Evolutionary conservation across 2,888 invertebrate genomes (phyloP).

Genomic region (Ormia ochracea): DNA sequence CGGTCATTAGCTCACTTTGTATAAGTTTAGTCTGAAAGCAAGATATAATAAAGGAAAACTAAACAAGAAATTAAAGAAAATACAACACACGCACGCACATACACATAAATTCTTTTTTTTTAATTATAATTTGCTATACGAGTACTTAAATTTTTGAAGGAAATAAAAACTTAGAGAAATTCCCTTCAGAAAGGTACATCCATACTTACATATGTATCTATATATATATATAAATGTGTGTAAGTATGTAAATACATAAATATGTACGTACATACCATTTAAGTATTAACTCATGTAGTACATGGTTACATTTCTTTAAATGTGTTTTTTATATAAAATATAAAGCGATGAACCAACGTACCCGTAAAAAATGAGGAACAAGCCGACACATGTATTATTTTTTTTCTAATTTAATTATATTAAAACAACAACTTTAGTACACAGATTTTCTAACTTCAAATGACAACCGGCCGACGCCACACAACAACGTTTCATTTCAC

Average conservation of each 20-base stretch:
- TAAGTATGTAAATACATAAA: no score
- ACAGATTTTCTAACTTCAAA: conserved; percentile 13
- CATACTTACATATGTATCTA: neutral
- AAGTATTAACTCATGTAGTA: no score
- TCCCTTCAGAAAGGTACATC: neutral
- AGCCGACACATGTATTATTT: neutral
- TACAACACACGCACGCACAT: neutral
- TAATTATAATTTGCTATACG: conserved; percentile 8
- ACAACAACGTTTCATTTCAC: conserved; percentile 38
- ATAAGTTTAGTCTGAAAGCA: conserved; percentile 14
- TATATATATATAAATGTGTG: no score
- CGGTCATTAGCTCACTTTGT: conserved; percentile 54
- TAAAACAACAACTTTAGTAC: neutral
- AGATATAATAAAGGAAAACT: conserved; percentile 40
- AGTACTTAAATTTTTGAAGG: conserved; percentile 8
- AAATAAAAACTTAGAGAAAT: conserved; percentile 21
- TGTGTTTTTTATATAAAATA: neutral
- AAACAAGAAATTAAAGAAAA: conserved; percentile 5
- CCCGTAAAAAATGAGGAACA: neutral
- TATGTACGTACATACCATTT: no score
- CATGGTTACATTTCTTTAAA: neutral
- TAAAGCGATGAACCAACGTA: neutral
- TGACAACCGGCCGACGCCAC: conserved; percentile 23
- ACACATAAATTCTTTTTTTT: neutral
- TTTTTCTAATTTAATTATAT: neutral